Conservation (phyloP, 2,797 vertebrate species). For the Echeneis naucrates region DNA sequence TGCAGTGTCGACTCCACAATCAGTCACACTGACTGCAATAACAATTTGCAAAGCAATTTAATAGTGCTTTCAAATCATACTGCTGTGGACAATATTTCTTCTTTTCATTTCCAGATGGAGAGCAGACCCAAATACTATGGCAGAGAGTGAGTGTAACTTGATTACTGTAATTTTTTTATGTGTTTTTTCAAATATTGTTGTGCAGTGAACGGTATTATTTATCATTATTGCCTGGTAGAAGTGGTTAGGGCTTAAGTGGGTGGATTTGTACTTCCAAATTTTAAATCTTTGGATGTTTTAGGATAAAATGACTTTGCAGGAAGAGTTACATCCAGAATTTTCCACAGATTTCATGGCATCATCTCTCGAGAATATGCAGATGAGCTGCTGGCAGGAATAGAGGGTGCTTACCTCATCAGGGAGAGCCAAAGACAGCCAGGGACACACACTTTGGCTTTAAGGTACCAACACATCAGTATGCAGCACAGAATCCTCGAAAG, state of each 20-base stretch:
- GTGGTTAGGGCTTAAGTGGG: conserved; percentile 34
- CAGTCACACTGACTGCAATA: conserved; percentile 58
- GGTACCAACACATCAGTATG: conserved; percentile 79
- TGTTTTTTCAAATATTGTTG: conserved; percentile 10
- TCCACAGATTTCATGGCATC: conserved; percentile 92
- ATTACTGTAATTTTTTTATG: conserved; percentile 43
- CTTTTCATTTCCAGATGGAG: conserved; percentile 88
- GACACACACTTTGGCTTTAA: conserved; percentile 95
- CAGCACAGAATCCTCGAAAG: conserved; percentile 19
- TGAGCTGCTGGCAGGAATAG: conserved; percentile 89
- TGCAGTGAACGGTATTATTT: conserved; percentile 34
- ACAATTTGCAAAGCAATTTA: conserved; percentile 63
- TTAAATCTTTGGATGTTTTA: conserved; percentile 16
- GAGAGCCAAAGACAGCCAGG: conserved; percentile 97
- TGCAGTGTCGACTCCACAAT: conserved; percentile 60
- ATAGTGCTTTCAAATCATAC: conserved; percentile 61
- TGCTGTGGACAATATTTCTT: conserved; percentile 60
- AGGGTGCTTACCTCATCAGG: conserved; percentile 96
- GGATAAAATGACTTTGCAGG: neutral
- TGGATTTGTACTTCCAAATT: conserved; percentile 15
- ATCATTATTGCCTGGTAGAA: conserved; percentile 40
- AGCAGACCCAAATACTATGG: conserved; percentile 98
- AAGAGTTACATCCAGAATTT: neutral
- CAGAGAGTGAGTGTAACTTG: conserved; percentile 94
- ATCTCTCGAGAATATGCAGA: conserved; percentile 95